These are phyloP conservation scores for Syngnathoides biaculeatus DNA, from an alignment of 2,113 vertebrate species.

Conservation along the genomic window DNA sequence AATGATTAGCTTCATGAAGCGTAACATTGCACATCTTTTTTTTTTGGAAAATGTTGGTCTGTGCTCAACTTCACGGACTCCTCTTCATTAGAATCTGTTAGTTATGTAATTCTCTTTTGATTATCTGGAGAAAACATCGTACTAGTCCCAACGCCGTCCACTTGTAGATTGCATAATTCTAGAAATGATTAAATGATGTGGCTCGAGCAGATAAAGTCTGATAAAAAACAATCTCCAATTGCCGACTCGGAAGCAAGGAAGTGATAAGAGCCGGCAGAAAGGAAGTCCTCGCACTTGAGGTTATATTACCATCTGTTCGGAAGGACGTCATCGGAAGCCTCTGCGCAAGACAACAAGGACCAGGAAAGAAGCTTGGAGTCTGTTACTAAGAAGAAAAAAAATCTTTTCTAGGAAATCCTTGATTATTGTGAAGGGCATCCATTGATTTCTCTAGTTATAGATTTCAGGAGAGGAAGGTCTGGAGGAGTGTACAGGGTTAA, in stretches of 20 bases:
- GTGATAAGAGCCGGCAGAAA: neutral
- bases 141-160: too few species aligned
- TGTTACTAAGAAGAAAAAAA: neutral
- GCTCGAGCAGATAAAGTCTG: conserved; percentile 24
- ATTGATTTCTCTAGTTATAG: conserved; percentile 11
- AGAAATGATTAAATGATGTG: conserved; percentile 57
- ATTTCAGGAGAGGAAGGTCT: conserved; percentile 13
- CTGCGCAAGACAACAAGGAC: too few species aligned
- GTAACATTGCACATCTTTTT: neutral
- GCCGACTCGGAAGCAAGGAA: neutral
- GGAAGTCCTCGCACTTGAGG: neutral
- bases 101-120: conserved; percentile 37
- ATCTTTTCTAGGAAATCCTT: conserved; percentile 11
- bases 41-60: neutral
- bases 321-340: neutral
- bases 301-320: neutral
- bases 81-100: neutral
- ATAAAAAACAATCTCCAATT: conserved; percentile 28
- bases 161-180: conserved; percentile 48
- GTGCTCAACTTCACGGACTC: neutral
- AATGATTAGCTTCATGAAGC: neutral
- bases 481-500: conserved; percentile 53
- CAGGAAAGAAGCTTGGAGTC: neutral
- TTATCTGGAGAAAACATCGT: conserved; percentile 25
- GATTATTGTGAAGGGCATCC: neutral